Evolutionary conservation across 30 jellyfish, hydroid and myxozoan species (phyloP).

Genomic region (Chironex yamaguchii): DNA sequence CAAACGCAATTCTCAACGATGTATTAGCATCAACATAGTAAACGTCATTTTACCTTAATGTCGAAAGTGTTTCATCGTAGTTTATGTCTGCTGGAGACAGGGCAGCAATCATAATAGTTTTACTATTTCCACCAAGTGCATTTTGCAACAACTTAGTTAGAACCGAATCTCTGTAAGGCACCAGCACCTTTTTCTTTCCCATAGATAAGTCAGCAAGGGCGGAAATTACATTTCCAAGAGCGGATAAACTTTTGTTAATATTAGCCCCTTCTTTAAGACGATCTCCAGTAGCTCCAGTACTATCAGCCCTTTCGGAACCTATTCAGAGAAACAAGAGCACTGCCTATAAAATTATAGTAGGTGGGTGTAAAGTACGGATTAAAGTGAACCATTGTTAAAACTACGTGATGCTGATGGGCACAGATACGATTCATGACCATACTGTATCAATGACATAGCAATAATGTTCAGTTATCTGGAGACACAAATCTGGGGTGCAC

Average conservation of each 20-base stretch:
- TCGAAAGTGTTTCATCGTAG: conserved; percentile 92
- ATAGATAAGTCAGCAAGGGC: conserved; percentile 96
- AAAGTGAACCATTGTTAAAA: too few relatives aligned
- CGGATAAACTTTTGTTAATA: conserved; percentile 89
- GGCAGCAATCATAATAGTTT: conserved; percentile 98
- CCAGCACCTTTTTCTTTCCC: conserved; percentile 98
- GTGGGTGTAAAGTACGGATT: too few relatives aligned
- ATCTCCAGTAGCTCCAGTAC: conserved; percentile 99
- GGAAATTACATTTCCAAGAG: conserved; percentile 97
- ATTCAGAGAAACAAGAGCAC: too few relatives aligned
- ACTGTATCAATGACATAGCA: too few relatives aligned
- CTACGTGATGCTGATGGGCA: too few relatives aligned
- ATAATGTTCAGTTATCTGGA: too few relatives aligned
- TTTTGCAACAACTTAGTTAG: conserved; percentile 90
- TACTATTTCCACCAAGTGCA: conserved; percentile 99
- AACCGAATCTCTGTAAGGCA: conserved; percentile 99
- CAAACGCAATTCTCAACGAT: too few relatives aligned
- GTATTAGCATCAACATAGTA: too few relatives aligned
- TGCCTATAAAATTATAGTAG: too few relatives aligned
- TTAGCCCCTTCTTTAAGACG: conserved; percentile 98
- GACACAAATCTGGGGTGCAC: too few relatives aligned
- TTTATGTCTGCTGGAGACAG: conserved; percentile 97
- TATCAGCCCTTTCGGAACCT: conserved; percentile 98
- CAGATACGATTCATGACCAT: too few relatives aligned
- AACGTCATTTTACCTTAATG: conserved; percentile 97